Evolutionary conservation across 2,888 invertebrate genomes (phyloP).

Genomic region (Coelopa pilipes): DNA sequence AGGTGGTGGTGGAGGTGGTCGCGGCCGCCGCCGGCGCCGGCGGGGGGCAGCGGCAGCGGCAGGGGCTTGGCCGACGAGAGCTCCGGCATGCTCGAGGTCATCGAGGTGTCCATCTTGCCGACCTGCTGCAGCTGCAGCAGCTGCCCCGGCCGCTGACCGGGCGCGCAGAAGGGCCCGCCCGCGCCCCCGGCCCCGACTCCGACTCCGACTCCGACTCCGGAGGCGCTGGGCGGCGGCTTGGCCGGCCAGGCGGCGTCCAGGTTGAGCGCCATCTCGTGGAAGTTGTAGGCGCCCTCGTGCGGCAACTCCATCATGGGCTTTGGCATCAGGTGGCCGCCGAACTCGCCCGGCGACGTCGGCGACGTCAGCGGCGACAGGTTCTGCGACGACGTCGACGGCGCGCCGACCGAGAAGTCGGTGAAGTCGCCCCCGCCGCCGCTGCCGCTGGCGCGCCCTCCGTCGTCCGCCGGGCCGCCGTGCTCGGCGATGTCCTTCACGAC

Average conservation of each 20-base stretch:
- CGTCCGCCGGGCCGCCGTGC: conserved; percentile 41
- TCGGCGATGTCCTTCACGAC: conserved; percentile 61
- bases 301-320: conserved; percentile 61
- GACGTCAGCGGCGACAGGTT: conserved; percentile 64
- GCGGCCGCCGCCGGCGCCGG: conserved; percentile 50
- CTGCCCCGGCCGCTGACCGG: conserved; percentile 50
- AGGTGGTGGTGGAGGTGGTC: conserved; percentile 43
- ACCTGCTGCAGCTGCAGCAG: conserved; percentile 60
- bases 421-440: conserved; percentile 51
- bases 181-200: no score
- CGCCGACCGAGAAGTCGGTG: conserved; percentile 61
- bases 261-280: conserved; percentile 70
- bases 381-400: conserved; percentile 60
- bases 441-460: conserved; percentile 12
- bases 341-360: conserved; percentile 62
- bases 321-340: conserved; percentile 54
- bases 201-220: conserved; percentile 55
- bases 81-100: conserved; percentile 73
- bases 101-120: conserved; percentile 61
- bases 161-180: conserved; percentile 32
- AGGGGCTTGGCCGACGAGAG: conserved; percentile 58
- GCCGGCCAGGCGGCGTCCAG: conserved; percentile 71
- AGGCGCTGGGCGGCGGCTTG: conserved; percentile 51
- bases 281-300: conserved; percentile 68
- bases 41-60: conserved; percentile 38